phyloP scores from a whole-genome alignment of 2,113 vertebrate species.

The Lophius piscatorius region DNA sequence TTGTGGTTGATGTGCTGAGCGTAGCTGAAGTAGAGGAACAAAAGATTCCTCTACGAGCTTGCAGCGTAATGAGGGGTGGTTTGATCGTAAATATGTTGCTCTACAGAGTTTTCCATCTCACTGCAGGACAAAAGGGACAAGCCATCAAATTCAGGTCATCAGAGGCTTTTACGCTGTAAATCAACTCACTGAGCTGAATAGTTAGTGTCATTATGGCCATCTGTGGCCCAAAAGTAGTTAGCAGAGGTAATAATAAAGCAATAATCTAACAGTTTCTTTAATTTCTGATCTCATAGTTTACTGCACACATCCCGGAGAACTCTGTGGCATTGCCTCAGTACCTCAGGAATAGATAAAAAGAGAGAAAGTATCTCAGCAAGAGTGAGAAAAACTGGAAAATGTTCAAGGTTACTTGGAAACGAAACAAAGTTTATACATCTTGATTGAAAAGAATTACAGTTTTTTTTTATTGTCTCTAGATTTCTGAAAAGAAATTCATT shows the following conservation, averaged over 20 bases:
- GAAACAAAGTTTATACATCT: constrained; percentile 63
- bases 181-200: constrained; percentile 76
- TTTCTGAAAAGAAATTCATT: constrained; percentile 1
- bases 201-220: constrained; percentile 68
- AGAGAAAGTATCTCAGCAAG: constrained; percentile 11
- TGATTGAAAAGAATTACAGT: constrained; percentile 46
- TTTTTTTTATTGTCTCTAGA: constrained; percentile 22
- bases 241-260: background rate
- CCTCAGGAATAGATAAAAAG: background rate
- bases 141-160: constrained; percentile 81
- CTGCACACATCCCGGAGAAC: background rate
- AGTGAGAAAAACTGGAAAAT: constrained; percentile 44
- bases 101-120: constrained; percentile 78
- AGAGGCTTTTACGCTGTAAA: constrained; percentile 70
- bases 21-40: constrained; percentile 77
- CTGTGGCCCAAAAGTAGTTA: constrained; percentile 37
- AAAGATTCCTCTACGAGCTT: constrained; percentile 81
- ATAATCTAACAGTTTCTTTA: constrained; percentile 31
- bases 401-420: constrained; percentile 58
- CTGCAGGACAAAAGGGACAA: constrained; percentile 80
- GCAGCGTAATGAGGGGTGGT: constrained; percentile 80
- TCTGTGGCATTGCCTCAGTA: constrained; percentile 39
- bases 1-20: constrained; percentile 73
- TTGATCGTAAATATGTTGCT: constrained; percentile 81
- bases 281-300: background rate